phyloP scores from a whole-genome alignment of 2,888 invertebrate genomes.

The Pollenia labialis region DNA sequence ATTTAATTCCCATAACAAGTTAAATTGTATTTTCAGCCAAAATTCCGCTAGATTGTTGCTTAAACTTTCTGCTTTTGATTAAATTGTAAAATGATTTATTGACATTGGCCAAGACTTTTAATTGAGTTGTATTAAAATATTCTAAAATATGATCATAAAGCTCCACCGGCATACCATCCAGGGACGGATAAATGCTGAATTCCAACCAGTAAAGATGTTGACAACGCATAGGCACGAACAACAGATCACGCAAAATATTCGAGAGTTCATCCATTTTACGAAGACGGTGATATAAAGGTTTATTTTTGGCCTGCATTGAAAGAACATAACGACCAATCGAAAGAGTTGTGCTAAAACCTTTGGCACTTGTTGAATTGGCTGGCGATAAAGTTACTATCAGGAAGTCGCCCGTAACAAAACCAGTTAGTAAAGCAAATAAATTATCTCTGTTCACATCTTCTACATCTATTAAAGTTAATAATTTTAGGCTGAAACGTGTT shows the following conservation, averaged over 20 bases:
- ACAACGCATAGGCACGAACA: conserved; percentile 86
- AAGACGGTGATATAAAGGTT: conserved; percentile 78
- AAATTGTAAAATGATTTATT: conserved; percentile 75
- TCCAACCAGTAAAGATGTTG: conserved; percentile 84
- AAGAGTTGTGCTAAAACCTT: conserved; percentile 80
- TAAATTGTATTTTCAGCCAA: conserved; percentile 11
- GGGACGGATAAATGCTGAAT: conserved; percentile 79
- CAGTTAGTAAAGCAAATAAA: conserved; percentile 75
- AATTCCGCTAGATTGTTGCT: neutral
- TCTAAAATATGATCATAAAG: conserved; percentile 78
- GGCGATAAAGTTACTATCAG: conserved; percentile 80
- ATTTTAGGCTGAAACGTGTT: conserved; percentile 67
- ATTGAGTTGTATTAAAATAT: conserved; percentile 76
- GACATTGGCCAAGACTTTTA: conserved; percentile 80
- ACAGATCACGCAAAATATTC: conserved; percentile 85
- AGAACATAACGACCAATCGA: conserved; percentile 82
- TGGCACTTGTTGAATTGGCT: conserved; percentile 64
- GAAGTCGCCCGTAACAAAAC: conserved; percentile 80
- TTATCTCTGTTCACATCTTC: neutral
- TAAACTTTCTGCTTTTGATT: conserved; percentile 72
- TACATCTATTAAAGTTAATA: conserved; percentile 67
- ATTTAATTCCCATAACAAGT: conserved; percentile 46
- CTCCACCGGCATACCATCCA: conserved; percentile 82
- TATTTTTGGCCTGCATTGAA: conserved; percentile 75
- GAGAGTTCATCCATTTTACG: conserved; percentile 84